Evolutionary conservation across 2,888 invertebrate genomes (phyloP), one percentile per base, ranked within the genome.

Genomic region (Acanthosepion esculentum): DNA sequence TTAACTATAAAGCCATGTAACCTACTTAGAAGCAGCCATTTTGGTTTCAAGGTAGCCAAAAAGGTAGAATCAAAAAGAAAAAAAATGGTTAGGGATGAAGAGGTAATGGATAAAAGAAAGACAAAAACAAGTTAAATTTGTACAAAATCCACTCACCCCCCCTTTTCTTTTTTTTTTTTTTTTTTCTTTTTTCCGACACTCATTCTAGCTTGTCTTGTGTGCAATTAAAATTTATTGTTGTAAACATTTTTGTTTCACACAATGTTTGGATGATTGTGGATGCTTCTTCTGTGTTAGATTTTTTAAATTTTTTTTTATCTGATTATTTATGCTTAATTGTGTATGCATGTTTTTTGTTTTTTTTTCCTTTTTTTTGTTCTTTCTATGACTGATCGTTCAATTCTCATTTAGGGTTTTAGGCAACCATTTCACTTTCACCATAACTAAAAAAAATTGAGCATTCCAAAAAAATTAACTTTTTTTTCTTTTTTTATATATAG

Each of bases 161-260:
- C 15, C 1, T 33, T n/a, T 15, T 12, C 3, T 26, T 64, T 64
- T 64, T 64, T 23, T 26, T 41, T 41, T 41, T 41, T 41, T 41
- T 41, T 41, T 41, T 41, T 41, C 3, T 41, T 41, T 41, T 41
- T 41, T 41, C 2, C 41, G 10, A 0, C 29, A 26, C 12, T 78
- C 6, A 5, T 78, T n/a, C n/a, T 78, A 10, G 78, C 33, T 10
- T 33, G n/a, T 18, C 33, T 78, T n/a, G n/a, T 78, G n/a, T 78
- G 78, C 33, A 78, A 78, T 78, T 78, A 78, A n/a, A n/a, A 78
- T 78, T 78, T 78, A 78, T 78, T 78, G 78, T 78, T 78, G 78
- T n/a, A n/a, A 78, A 78, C 78, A 78, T 78, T n/a, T 78, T 78
- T 78, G 78, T 78, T 78, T n/a, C 78, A 33, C 78, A 78, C n/a